Evolutionary conservation across 2,113 vertebrate species (phyloP).

Genomic region (Tragelaphus strepsiceros): DNA sequence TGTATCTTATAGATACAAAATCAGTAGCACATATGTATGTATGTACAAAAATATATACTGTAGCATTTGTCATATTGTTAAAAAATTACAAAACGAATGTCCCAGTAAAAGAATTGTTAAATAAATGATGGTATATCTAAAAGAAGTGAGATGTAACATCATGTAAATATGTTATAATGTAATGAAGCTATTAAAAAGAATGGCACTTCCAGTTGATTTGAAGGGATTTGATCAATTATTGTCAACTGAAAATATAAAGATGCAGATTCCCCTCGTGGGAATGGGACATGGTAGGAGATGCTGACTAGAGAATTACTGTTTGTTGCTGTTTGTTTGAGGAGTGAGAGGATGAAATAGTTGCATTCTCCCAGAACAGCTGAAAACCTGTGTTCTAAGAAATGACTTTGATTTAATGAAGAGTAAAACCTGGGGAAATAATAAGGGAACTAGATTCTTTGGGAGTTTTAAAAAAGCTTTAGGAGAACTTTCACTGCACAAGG

Average conservation of each 20-base stretch:
- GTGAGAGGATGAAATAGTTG: neutral
- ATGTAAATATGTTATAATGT: neutral
- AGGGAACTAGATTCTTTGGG: neutral
- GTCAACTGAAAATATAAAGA: neutral
- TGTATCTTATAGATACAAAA: neutral
- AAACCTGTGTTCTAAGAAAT: neutral
- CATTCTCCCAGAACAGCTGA: neutral
- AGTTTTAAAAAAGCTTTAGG: neutral
- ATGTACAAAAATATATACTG: neutral
- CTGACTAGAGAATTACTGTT: neutral
- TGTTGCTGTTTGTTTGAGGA: neutral
- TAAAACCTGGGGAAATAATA: neutral
- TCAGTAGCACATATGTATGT: neutral
- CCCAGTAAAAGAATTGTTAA: neutral
- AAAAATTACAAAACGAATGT: neutral
- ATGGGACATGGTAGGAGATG: neutral
- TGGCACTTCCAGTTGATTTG: neutral
- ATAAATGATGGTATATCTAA: neutral
- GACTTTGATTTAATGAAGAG: neutral
- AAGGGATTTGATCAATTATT: neutral
- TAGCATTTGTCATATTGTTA: neutral
- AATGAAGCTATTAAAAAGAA: neutral
- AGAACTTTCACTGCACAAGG: neutral
- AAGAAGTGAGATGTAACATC: neutral
- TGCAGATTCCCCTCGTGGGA: neutral